phyloP scores from a whole-genome alignment of 2,113 vertebrate genomes.

The Podarcis cretensis region DNA sequence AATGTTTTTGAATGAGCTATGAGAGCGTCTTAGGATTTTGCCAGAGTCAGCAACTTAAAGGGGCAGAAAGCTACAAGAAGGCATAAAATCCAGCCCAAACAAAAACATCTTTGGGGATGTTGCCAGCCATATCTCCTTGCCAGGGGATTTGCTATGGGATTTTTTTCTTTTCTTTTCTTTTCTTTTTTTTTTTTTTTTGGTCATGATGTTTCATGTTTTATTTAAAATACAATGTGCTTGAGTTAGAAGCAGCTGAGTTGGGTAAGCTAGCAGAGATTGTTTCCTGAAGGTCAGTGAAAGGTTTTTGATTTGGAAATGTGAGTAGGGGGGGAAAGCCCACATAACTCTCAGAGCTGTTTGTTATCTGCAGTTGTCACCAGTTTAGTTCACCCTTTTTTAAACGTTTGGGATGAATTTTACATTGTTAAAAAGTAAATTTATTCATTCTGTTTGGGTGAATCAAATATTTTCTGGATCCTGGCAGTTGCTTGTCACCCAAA shows the following conservation, averaged over 20 bases:
- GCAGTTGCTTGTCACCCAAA: constrained; percentile 30
- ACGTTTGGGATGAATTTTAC: constrained; percentile 2
- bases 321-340: background rate
- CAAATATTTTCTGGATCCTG: constrained; percentile 37
- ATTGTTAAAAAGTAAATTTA: background rate
- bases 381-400: constrained; percentile 4
- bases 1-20: constrained; percentile 2
- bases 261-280: constrained; percentile 5
- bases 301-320: constrained; percentile 57
- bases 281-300: constrained; percentile 70
- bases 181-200: background rate
- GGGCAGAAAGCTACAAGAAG: constrained; percentile 33
- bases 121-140: constrained; percentile 34
- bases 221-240: background rate
- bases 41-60: constrained; percentile 32
- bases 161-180: no score
- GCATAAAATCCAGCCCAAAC: constrained; percentile 21
- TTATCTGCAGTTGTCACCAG: constrained; percentile 29
- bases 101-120: constrained; percentile 55
- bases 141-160: constrained; percentile 9
- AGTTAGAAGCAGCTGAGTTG: background rate
- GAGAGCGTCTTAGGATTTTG: constrained; percentile 34
- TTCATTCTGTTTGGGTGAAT: constrained; percentile 33
- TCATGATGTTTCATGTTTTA: constrained; percentile 37
- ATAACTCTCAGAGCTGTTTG: background rate